Conservation (phyloP, 2,888 invertebrate genomes). For the Scotopteryx bipunctaria region DNA sequence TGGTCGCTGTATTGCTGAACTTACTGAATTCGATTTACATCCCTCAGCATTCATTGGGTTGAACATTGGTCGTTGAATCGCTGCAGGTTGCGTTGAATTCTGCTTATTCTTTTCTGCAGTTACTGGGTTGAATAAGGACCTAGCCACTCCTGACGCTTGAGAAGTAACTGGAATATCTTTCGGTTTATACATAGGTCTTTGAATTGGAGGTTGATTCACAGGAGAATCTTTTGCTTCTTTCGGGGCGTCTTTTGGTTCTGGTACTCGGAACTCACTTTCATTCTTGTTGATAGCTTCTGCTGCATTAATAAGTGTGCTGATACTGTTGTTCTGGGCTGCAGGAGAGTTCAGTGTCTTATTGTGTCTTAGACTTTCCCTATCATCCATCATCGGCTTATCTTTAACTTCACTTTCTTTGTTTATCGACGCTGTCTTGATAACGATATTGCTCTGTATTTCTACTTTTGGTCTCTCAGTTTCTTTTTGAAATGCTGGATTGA, state of each 20-base stretch:
- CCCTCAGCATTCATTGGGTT: slow-evolving; percentile 11
- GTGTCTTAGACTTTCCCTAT: slow-evolving; percentile 8
- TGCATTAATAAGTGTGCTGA: slow-evolving; percentile 64
- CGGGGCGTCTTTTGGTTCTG: slow-evolving; percentile 54
- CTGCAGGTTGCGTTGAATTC: slow-evolving; percentile 33
- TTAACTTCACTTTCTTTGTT: slow-evolving; percentile 51
- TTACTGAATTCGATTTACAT: slow-evolving; percentile 45
- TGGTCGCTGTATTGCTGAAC: not conserved
- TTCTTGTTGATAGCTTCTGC: slow-evolving; percentile 67
- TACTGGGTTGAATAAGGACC: not conserved
- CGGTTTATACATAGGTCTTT: slow-evolving; percentile 56
- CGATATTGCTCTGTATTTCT: slow-evolving; percentile 74
- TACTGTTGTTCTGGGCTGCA: slow-evolving; percentile 45
- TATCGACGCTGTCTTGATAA: slow-evolving; percentile 62
- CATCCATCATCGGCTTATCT: slow-evolving; percentile 20
- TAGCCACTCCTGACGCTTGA: not conserved
- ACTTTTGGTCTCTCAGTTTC: slow-evolving; percentile 50
- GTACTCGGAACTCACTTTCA: slow-evolving; percentile 58
- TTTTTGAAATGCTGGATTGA: slow-evolving; percentile 48
- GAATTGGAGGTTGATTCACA: slow-evolving; percentile 35
- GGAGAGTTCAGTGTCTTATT: slow-evolving; percentile 7
- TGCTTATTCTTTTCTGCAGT: slow-evolving; percentile 43
- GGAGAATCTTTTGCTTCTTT: slow-evolving; percentile 49
- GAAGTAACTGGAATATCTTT: slow-evolving; percentile 43
- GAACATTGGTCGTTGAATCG: slow-evolving; percentile 1